phyloP scores from a whole-genome alignment of 2,113 vertebrate genomes.

The Trichomycterus rosablanca region DNA sequence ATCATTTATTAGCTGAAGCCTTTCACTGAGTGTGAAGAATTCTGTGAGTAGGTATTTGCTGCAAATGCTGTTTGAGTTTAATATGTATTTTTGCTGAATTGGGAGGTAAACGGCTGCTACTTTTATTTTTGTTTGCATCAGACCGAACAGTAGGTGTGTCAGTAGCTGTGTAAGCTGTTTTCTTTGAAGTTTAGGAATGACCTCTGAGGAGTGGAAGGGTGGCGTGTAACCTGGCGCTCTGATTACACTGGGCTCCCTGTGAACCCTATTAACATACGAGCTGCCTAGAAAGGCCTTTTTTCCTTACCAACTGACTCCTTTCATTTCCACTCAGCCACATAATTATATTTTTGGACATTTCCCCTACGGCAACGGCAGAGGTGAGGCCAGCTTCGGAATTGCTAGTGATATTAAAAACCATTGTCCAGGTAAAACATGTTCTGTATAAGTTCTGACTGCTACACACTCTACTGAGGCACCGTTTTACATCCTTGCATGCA shows the following conservation, averaged over 20 bases:
- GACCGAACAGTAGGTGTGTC: not conserved
- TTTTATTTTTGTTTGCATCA: not conserved
- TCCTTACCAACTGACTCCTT: conserved; percentile 24
- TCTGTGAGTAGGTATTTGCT: conserved; percentile 25
- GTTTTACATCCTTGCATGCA: no score
- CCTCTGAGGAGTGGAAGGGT: not conserved
- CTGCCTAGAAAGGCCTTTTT: conserved; percentile 2
- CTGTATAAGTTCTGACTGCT: no score
- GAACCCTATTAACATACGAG: conserved; percentile 29
- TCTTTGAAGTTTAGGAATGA: conserved; percentile 8
- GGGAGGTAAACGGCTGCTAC: conserved; percentile 1
- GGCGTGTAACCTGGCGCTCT: not conserved
- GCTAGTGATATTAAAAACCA: not conserved
- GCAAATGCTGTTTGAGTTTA: conserved; percentile 29
- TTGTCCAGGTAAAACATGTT: no score
- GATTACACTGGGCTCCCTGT: conserved; percentile 24
- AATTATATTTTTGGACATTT: conserved; percentile 41
- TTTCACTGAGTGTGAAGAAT: conserved; percentile 42
- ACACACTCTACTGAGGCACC: no score
- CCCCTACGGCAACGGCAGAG: conserved; percentile 23
- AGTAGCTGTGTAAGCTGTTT: not conserved
- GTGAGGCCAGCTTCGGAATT: conserved; percentile 34
- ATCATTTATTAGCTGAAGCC: conserved; percentile 35
- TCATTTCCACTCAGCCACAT: conserved; percentile 35
- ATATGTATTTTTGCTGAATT: conserved; percentile 11